Conservation (phyloP, 2,797 vertebrate species). For the Leptatherina wallacei region DNA sequence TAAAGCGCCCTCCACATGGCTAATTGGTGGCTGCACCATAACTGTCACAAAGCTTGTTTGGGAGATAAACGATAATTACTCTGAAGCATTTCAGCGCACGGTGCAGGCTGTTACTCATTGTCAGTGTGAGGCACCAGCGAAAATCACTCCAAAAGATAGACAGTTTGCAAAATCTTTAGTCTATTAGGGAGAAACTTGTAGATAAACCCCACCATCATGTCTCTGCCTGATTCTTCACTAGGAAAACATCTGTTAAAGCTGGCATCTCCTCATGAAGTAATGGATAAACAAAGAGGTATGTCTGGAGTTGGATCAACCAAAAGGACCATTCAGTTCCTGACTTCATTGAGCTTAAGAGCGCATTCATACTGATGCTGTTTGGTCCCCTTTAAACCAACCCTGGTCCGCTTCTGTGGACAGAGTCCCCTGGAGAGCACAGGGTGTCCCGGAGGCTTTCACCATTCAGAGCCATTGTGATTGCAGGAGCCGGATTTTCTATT, state of each 20-base stretch:
- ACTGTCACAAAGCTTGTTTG: constrained; percentile 38
- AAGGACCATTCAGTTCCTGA: too few relatives aligned
- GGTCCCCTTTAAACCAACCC: too few relatives aligned
- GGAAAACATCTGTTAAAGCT: constrained; percentile 45
- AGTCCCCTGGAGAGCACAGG: too few relatives aligned
- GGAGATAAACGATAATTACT: constrained; percentile 37
- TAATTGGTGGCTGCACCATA: constrained; percentile 35
- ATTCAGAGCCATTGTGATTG: too few relatives aligned
- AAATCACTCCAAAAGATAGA: constrained; percentile 3
- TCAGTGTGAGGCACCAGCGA: background rate
- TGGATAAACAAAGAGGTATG: background rate
- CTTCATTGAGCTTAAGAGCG: background rate
- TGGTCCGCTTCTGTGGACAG: too few relatives aligned
- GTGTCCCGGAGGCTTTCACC: too few relatives aligned
- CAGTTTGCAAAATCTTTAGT: constrained; percentile 3
- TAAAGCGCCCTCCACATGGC: constrained; percentile 19
- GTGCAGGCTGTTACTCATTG: constrained; percentile 18
- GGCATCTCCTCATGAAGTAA: constrained; percentile 50
- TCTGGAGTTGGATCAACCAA: too few relatives aligned
- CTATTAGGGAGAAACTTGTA: constrained; percentile 2
- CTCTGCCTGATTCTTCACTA: constrained; percentile 37
- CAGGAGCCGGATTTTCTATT: too few relatives aligned
- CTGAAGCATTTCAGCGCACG: constrained; percentile 36
- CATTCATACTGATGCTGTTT: too few relatives aligned
- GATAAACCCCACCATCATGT: background rate